These are phyloP conservation scores for Naja naja DNA, from an alignment of 2,113 vertebrate species.

Conservation along the genomic window DNA sequence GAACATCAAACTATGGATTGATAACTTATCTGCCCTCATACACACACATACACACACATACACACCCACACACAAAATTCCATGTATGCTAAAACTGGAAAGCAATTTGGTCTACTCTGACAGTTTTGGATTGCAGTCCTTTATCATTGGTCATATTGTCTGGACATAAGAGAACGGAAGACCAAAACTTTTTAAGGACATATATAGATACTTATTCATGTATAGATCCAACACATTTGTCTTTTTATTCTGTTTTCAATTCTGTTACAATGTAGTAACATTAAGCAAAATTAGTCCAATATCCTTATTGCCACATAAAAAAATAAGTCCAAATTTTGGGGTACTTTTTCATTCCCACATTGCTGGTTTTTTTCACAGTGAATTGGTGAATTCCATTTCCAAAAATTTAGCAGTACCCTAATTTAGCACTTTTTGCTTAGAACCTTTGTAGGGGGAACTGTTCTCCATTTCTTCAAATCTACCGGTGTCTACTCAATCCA, in stretches of 20 bases:
- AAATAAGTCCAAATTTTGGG: neutral
- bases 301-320: neutral
- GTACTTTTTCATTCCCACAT: neutral
- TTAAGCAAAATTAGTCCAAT: neutral
- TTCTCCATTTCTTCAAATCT: neutral
- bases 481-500: neutral
- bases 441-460: neutral
- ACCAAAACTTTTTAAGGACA: neutral
- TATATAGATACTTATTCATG: neutral
- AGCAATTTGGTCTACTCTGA: neutral
- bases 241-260: neutral
- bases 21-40: neutral
- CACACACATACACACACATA: too few relatives aligned
- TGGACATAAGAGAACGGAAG: neutral
- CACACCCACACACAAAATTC: neutral
- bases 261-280: neutral
- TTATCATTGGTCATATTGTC: neutral
- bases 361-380: neutral
- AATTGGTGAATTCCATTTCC: neutral
- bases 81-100: neutral
- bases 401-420: neutral
- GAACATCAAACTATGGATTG: neutral
- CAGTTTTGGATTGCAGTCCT: neutral
- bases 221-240: neutral
- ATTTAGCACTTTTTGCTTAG: neutral